Evolutionary conservation across 1,140 invertebrate species (phyloP).

Genomic region (Macrocentrus cingulum): DNA sequence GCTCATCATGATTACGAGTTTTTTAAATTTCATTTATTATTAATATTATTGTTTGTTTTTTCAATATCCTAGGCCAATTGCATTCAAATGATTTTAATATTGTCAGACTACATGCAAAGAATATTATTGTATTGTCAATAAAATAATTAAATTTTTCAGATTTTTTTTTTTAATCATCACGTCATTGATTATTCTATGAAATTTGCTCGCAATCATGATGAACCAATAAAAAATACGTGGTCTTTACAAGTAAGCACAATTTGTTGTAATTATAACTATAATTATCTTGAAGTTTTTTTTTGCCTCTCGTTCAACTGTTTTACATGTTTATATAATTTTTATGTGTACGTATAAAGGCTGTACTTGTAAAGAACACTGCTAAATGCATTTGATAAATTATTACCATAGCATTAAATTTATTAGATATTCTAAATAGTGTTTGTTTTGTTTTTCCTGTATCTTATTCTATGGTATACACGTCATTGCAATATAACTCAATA

Average conservation of each 20-base stretch:
- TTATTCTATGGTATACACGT: conserved; percentile 39
- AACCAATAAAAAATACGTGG: conserved; percentile 13
- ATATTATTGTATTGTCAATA: no score
- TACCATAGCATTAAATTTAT: conserved; percentile 48
- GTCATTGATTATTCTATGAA: no score
- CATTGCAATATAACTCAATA: no score
- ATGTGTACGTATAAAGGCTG: neutral
- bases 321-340: neutral
- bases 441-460: conserved; percentile 35
- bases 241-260: conserved; percentile 18
- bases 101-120: no score
- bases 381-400: conserved; percentile 47
- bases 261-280: neutral
- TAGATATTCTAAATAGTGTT: conserved; percentile 53
- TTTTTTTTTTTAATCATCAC: no score
- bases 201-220: conserved; percentile 19
- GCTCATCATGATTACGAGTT: conserved; percentile 11
- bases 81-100: no score
- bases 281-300: neutral
- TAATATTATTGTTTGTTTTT: no score
- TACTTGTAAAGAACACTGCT: conserved; percentile 42
- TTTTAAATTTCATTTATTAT: no score
- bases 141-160: no score
- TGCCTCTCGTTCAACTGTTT: conserved; percentile 7
- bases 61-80: no score